Conservation (phyloP, 2,113 vertebrate species). For the Tricholaema leucomelas region DNA sequence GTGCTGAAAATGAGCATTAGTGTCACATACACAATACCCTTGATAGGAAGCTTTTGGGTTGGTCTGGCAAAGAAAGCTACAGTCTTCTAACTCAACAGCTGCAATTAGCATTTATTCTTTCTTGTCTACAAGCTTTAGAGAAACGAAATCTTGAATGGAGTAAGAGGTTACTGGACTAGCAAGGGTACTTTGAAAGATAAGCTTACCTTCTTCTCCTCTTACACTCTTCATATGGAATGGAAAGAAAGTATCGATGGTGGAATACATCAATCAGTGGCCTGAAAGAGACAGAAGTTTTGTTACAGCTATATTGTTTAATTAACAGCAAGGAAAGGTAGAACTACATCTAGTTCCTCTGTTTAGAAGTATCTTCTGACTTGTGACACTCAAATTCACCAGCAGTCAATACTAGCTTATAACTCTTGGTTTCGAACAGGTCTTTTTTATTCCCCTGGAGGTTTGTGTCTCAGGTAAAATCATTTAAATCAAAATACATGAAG, state of each 20-base stretch:
- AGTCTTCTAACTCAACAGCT: not conserved
- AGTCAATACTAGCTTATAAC: not conserved
- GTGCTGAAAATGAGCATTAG: not conserved
- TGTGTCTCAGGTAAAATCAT: not conserved
- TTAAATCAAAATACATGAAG: not conserved
- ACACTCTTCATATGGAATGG: conserved; percentile 94
- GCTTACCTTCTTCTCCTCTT: conserved; percentile 91
- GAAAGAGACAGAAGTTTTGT: not conserved
- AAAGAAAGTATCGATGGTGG: conserved; percentile 90
- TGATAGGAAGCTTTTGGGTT: not conserved
- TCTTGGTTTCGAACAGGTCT: not conserved
- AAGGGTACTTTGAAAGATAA: not conserved
- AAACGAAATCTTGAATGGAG: not conserved
- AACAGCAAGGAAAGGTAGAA: not conserved
- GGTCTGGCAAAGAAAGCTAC: not conserved
- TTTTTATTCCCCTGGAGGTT: not conserved
- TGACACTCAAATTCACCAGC: not conserved
- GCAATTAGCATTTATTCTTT: not conserved
- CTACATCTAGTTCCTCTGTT: not conserved
- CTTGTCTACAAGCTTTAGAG: not conserved
- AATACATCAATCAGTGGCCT: conserved; percentile 92
- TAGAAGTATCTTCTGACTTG: not conserved
- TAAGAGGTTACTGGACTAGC: not conserved
- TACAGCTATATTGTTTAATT: not conserved
- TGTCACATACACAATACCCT: fast-evolving